Conservation (phyloP, 2,888 invertebrate genomes). For the Latrodectus elegans region DNA sequence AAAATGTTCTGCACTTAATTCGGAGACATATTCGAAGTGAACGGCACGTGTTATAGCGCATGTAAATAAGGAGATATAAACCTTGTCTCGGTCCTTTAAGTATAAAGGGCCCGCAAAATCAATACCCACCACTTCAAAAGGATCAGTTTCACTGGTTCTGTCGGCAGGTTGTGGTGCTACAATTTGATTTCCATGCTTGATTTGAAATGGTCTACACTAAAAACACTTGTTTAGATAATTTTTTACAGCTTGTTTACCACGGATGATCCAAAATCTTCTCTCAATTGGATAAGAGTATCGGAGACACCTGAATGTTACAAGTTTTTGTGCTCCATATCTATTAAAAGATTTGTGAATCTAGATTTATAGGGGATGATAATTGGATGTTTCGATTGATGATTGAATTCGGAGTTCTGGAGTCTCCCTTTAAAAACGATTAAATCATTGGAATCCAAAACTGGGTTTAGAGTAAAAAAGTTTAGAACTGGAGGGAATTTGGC, state of each 20-base stretch:
- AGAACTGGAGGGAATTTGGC: too few species aligned
- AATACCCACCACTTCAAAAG: too few species aligned
- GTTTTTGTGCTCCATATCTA: too few species aligned
- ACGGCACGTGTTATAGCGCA: background rate
- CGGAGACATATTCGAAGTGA: background rate
- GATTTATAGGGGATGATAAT: too few species aligned
- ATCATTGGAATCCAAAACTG: too few species aligned
- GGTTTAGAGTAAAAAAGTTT: too few species aligned
- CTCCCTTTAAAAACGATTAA: too few species aligned
- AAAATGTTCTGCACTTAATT: constrained; percentile 7
- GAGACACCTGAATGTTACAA: too few species aligned
- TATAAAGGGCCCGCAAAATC: background rate
- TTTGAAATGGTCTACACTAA: constrained; percentile 7
- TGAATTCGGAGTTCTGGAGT: too few species aligned
- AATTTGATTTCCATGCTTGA: background rate
- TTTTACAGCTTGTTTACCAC: constrained; percentile 14
- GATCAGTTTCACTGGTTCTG: background rate
- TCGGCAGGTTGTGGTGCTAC: constrained; percentile 4
- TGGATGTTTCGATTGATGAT: too few species aligned
- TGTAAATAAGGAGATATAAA: background rate
- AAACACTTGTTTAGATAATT: background rate
- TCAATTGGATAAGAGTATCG: constrained; percentile 14
- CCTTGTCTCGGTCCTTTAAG: background rate
- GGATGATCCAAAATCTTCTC: constrained; percentile 24
- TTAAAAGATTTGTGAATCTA: too few species aligned